Percentiles rank a stretch among this genome's conserved stretches.
Evolutionary conservation across 2,888 invertebrate genomes (phyloP).

Genomic region (Allolobophora icterica): DNA sequence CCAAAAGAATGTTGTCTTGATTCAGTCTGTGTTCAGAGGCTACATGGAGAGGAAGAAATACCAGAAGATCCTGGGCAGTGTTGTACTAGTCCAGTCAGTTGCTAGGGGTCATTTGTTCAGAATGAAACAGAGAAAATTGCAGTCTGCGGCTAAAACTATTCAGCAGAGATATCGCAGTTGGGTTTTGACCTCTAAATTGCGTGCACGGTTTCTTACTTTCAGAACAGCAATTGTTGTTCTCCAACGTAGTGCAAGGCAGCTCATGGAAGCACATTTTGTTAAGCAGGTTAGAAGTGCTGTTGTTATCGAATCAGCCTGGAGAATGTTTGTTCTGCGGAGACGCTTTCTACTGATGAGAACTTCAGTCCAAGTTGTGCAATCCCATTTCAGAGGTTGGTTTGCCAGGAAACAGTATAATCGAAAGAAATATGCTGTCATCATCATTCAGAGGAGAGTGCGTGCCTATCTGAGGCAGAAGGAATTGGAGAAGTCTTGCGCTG

Average conservation of each 20-base stretch:
- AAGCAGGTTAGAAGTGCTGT: slow-evolving; percentile 40
- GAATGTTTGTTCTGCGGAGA: slow-evolving; percentile 32
- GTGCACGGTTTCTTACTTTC: slow-evolving; percentile 22
- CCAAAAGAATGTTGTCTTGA: slow-evolving; percentile 23
- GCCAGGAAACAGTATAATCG: not conserved
- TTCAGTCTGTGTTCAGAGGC: slow-evolving; percentile 31
- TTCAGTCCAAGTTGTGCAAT: slow-evolving; percentile 30
- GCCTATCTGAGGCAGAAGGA: slow-evolving; percentile 18
- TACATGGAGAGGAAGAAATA: not conserved
- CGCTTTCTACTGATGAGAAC: not conserved
- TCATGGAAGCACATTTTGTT: slow-evolving; percentile 33
- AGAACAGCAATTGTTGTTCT: slow-evolving; percentile 1
- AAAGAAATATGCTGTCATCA: not conserved
- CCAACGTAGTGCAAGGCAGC: slow-evolving; percentile 1
- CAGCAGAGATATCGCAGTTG: not conserved
- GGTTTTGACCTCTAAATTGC: not conserved
- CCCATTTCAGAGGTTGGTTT: not conserved
- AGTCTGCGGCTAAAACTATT: not conserved
- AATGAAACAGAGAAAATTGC: not conserved
- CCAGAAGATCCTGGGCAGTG: not conserved
- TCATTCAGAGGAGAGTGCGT: slow-evolving; percentile 23
- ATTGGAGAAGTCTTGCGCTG: not conserved
- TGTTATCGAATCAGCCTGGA: slow-evolving; percentile 31
- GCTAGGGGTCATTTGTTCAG: not conserved
- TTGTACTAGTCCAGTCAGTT: slow-evolving; percentile 7